Evolutionary conservation across 2,888 invertebrate species (phyloP).

Genomic region (Erebia palarica): DNA sequence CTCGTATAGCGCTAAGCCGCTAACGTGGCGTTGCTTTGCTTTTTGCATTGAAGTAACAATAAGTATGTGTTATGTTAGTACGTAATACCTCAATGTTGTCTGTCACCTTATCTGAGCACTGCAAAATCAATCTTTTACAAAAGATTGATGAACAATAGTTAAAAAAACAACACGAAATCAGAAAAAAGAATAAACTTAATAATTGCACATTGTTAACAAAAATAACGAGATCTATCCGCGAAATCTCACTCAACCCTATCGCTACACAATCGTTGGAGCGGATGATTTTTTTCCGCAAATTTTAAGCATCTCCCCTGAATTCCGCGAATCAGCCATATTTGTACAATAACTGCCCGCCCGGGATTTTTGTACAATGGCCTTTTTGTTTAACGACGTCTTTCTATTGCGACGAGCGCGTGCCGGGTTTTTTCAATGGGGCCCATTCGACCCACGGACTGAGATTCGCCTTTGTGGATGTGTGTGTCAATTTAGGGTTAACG

Average conservation of each 20-base stretch:
- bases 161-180: background rate
- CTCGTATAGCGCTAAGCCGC: too few relatives aligned
- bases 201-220: conserved; percentile 30
- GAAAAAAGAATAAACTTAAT: conserved; percentile 3
- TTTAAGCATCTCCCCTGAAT: conserved; percentile 70
- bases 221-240: conserved; percentile 20
- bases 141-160: background rate
- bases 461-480: conserved; percentile 36
- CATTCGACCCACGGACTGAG: conserved; percentile 51
- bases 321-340: conserved; percentile 73
- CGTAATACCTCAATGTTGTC: too few relatives aligned
- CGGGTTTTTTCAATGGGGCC: conserved; percentile 65
- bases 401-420: conserved; percentile 68
- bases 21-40: too few relatives aligned
- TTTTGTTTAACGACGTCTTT: conserved; percentile 79
- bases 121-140: too few relatives aligned
- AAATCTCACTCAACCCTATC: conserved; percentile 61
- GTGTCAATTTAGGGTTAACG: conserved; percentile 38
- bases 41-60: too few relatives aligned
- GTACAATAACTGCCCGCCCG: conserved; percentile 71
- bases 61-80: too few relatives aligned
- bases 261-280: conserved; percentile 57
- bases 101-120: too few relatives aligned
- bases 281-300: conserved; percentile 74
- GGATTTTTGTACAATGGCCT: conserved; percentile 65